These are phyloP conservation scores for Nerophis ophidion DNA, from an alignment of 2,113 vertebrate species.

Conservation along the genomic window DNA sequence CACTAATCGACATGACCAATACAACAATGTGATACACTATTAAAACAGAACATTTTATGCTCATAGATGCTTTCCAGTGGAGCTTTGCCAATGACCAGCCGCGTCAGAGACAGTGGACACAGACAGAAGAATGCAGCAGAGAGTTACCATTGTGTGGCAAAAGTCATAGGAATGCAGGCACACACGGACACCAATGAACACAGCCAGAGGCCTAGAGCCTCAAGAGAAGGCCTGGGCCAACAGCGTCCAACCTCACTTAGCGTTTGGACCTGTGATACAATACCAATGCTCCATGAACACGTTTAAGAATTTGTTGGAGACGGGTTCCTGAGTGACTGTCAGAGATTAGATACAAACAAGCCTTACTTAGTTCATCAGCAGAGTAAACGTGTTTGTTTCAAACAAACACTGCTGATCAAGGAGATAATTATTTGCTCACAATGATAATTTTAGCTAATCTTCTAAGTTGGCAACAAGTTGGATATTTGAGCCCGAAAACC, in stretches of 20 bases:
- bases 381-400: constrained; percentile 24
- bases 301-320: constrained; percentile 14
- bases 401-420: constrained; percentile 17
- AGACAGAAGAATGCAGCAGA: constrained; percentile 70
- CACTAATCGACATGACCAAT: not conserved
- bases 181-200: constrained; percentile 60
- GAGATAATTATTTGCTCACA: constrained; percentile 14
- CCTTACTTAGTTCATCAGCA: constrained; percentile 18
- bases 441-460: constrained; percentile 21
- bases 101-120: constrained; percentile 60
- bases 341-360: constrained; percentile 39
- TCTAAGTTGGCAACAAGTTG: constrained; percentile 31
- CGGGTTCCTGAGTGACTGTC: constrained; percentile 14
- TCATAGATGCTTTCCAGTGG: constrained; percentile 3
- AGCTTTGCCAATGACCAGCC: constrained; percentile 8
- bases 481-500: constrained; percentile 46
- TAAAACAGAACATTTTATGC: not conserved
- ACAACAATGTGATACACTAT: not conserved
- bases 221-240: constrained; percentile 30
- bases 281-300: constrained; percentile 24
- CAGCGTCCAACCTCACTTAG: constrained; percentile 24
- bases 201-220: constrained; percentile 56
- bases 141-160: constrained; percentile 64
- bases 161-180: constrained; percentile 66
- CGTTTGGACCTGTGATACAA: constrained; percentile 37